A percentile compares a stretch with the other conserved stretches of the same genome.
phyloP scores from a whole-genome alignment of 2,797 vertebrate genomes.

The Phylloscopus collybita region DNA sequence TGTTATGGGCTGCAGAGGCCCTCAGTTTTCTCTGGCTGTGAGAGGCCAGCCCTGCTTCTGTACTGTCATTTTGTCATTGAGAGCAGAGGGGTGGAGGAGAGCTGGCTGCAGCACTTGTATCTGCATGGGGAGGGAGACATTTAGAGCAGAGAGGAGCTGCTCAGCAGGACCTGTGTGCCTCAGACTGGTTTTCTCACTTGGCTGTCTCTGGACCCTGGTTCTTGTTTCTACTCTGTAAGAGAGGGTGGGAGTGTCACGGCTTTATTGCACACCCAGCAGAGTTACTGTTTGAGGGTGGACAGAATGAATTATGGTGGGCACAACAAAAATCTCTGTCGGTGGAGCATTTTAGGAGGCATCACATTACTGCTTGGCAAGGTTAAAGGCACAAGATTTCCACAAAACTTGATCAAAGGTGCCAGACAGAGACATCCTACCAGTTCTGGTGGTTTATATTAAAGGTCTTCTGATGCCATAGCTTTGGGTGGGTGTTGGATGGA shows the following conservation, averaged over 20 bases:
- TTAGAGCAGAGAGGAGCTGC: background rate
- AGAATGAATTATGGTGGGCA: background rate
- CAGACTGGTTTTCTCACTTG: background rate
- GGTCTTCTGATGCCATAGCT: background rate
- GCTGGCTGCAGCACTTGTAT: background rate
- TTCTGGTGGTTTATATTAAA: background rate
- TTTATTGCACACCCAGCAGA: background rate
- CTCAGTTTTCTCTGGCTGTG: background rate
- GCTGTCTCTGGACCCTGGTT: background rate
- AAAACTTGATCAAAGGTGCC: background rate
- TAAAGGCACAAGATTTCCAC: background rate
- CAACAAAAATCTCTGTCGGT: background rate
- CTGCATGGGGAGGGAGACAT: background rate
- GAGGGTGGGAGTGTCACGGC: background rate
- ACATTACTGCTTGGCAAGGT: background rate
- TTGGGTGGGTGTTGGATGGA: background rate
- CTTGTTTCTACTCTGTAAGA: accelerated
- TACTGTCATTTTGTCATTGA: background rate
- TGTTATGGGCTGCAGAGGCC: background rate
- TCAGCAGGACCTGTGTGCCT: background rate
- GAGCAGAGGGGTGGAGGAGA: background rate
- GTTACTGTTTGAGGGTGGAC: background rate
- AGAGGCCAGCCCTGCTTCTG: background rate
- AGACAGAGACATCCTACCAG: background rate
- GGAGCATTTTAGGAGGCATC: background rate